These are phyloP conservation scores for Lampris megalopsis DNA, from an alignment of 2,113 vertebrate genomes.

Conservation along the genomic window DNA sequence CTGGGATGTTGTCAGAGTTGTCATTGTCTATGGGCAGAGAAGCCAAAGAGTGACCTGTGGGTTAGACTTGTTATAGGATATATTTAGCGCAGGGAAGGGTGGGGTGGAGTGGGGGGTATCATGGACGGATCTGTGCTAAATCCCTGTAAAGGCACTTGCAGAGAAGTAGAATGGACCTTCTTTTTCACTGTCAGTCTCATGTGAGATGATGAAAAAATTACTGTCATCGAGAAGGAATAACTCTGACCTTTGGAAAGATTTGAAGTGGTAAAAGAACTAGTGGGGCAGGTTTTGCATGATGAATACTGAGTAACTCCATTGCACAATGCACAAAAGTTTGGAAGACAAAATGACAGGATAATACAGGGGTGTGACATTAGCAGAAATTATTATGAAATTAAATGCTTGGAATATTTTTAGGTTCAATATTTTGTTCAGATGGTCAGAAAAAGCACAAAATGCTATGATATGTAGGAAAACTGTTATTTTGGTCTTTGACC, in stretches of 20 bases:
- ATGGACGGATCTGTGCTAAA: slow-evolving; percentile 21
- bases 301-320: background rate
- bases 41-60: slow-evolving; percentile 40
- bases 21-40: slow-evolving; percentile 53
- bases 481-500: too few species aligned
- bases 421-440: background rate
- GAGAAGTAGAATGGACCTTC: background rate
- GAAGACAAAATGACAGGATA: background rate
- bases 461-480: too few species aligned
- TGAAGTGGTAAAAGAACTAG: background rate
- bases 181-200: background rate
- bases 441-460: background rate
- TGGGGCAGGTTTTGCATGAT: background rate
- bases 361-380: too few species aligned
- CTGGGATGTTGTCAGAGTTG: slow-evolving; percentile 62
- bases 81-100: slow-evolving; percentile 64
- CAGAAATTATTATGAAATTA: background rate
- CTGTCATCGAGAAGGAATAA: background rate
- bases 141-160: slow-evolving; percentile 36
- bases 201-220: background rate
- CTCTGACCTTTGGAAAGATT: background rate
- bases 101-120: slow-evolving; percentile 20
- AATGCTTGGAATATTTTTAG: background rate
- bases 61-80: slow-evolving; percentile 60
- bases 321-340: background rate